These are phyloP conservation scores for Volucella bombylans DNA, from an alignment of 2,888 invertebrate species.

Conservation along the genomic window DNA sequence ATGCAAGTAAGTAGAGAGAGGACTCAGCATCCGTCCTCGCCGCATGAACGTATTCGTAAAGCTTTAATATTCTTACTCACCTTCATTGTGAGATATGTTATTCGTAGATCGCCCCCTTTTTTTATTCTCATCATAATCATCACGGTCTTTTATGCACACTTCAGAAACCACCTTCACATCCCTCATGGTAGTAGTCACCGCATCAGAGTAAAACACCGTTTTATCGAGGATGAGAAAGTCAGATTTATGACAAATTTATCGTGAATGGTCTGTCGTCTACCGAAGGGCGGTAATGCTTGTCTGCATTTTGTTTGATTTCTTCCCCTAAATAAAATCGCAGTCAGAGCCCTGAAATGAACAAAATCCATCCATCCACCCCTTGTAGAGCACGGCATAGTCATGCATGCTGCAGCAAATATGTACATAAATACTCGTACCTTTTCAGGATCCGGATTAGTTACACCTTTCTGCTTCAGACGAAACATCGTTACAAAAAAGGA, in stretches of 20 bases:
- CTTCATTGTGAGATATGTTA: constrained; percentile 32
- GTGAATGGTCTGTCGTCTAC: constrained; percentile 58
- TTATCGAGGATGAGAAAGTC: constrained; percentile 56
- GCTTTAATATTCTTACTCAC: constrained; percentile 66
- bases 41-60: constrained; percentile 36
- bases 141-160: constrained; percentile 60
- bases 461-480: constrained; percentile 69
- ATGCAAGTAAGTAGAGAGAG: constrained; percentile 22
- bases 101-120: constrained; percentile 31
- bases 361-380: constrained; percentile 36
- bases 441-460: constrained; percentile 68
- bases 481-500: constrained; percentile 29
- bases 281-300: constrained; percentile 47
- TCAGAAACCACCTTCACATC: constrained; percentile 58
- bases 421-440: constrained; percentile 35
- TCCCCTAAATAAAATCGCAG: constrained; percentile 64
- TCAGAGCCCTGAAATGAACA: constrained; percentile 21
- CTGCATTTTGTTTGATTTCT: constrained; percentile 39
- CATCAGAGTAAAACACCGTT: background rate
- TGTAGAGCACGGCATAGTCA: constrained; percentile 9
- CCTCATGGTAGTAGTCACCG: background rate
- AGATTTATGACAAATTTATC: constrained; percentile 74
- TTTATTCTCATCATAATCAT: constrained; percentile 49
- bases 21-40: constrained; percentile 39
- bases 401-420: constrained; percentile 53